Conservation (phyloP, 2,888 invertebrate species). For the Leptogaster cylindrica region DNA sequence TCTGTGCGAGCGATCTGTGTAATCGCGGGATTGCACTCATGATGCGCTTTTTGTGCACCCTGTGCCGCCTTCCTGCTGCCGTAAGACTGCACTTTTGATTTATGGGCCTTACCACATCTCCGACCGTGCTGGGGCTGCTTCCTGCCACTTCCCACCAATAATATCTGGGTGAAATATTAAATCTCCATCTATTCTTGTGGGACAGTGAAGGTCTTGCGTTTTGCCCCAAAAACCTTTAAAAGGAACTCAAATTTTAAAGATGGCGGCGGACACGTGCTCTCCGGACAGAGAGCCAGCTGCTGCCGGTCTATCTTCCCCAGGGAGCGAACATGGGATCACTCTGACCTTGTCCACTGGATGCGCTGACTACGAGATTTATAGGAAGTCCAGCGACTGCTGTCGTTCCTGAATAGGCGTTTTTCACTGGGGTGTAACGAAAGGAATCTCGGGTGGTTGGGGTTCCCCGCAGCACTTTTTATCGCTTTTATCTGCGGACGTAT, state of each 20-base stretch:
- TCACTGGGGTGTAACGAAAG: background rate
- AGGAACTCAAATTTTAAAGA: background rate
- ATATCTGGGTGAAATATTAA: background rate
- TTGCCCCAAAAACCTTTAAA: background rate
- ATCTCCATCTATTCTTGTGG: background rate
- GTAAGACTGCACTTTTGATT: constrained; percentile 8
- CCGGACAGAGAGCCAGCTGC: background rate
- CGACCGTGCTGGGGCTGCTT: no score
- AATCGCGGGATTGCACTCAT: constrained; percentile 7
- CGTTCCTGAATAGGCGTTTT: background rate
- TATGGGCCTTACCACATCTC: background rate
- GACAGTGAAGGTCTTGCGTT: background rate
- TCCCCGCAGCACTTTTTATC: background rate
- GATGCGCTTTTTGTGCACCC: no score
- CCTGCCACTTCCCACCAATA: background rate
- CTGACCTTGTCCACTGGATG: background rate
- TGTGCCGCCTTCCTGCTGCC: background rate
- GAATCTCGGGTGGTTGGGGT: background rate
- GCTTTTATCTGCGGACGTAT: constrained; percentile 1
- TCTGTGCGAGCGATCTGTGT: background rate
- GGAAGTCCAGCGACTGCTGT: background rate
- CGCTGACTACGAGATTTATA: constrained; percentile 2
- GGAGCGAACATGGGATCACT: no score
- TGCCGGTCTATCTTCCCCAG: no score
- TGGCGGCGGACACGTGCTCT: no score